Percentiles rank a stretch among this genome's conserved stretches.
phyloP scores from a whole-genome alignment of 2,888 invertebrate species.

The Panorpa germanica region DNA sequence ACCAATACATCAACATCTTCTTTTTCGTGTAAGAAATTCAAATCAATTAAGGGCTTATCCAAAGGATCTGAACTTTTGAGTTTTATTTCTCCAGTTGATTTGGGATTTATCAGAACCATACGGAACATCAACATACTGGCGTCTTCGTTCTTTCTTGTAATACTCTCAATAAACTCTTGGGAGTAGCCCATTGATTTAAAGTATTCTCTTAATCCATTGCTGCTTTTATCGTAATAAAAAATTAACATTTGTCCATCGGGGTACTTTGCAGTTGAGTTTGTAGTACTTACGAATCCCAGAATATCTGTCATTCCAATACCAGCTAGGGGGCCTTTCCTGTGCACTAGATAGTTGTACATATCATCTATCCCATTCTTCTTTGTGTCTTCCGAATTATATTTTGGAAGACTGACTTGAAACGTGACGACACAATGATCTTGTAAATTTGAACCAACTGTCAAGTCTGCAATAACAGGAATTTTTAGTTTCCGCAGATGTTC shows the following conservation, averaged over 20 bases:
- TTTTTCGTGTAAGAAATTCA: conserved; percentile 38
- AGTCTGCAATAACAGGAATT: conserved; percentile 22
- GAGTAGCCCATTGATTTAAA: conserved; percentile 19
- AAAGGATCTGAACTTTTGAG: conserved; percentile 32
- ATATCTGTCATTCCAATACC: conserved; percentile 25
- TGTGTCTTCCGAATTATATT: conserved; percentile 16
- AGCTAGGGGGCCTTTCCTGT: conserved; percentile 25
- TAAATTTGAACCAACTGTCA: conserved; percentile 29
- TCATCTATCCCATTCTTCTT: conserved; percentile 18
- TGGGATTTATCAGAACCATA: conserved; percentile 26
- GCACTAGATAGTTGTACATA: conserved; percentile 24
- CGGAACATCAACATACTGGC: conserved; percentile 22
- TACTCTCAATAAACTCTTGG: conserved; percentile 17
- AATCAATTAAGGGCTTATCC: conserved; percentile 36
- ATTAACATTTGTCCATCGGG: conserved; percentile 32
- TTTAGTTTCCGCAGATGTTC: conserved; percentile 20
- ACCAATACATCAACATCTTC: conserved; percentile 30
- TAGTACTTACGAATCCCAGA: conserved; percentile 30
- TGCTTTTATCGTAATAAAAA: conserved; percentile 18
- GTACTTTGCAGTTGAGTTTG: conserved; percentile 20
- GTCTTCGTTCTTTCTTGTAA: conserved; percentile 18
- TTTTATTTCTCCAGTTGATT: conserved; percentile 33
- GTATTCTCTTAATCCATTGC: conserved; percentile 14
- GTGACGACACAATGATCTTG: conserved; percentile 31
- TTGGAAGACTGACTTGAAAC: conserved; percentile 18